These are phyloP conservation scores for Cariama cristata DNA, from an alignment of 2,113 vertebrate species.

Conservation along the genomic window DNA sequence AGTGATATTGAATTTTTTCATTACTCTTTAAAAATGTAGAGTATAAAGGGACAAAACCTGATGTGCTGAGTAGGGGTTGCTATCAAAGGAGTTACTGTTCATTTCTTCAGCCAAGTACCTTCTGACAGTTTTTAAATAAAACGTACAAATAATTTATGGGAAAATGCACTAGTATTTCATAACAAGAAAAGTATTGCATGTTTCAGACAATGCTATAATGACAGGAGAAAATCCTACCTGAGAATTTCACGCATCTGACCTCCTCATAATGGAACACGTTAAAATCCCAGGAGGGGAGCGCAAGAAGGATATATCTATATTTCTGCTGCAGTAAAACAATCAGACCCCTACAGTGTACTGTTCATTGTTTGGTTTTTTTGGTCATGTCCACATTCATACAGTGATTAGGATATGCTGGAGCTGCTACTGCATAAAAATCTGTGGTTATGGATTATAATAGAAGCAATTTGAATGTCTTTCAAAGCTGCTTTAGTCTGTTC, in stretches of 20 bases:
- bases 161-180: background rate
- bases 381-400: background rate
- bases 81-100: background rate
- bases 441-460: background rate
- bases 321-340: background rate
- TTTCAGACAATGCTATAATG: background rate
- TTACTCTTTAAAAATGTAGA: background rate
- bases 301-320: background rate
- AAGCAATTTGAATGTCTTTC: background rate
- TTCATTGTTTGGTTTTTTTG: background rate
- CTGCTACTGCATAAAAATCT: background rate
- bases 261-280: accelerated
- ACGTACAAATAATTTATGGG: background rate
- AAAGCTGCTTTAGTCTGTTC: background rate
- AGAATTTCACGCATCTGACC: background rate
- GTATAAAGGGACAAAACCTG: background rate
- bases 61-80: background rate
- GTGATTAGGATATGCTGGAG: background rate
- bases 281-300: background rate
- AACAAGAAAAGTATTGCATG: background rate
- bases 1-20: background rate
- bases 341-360: background rate
- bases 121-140: background rate
- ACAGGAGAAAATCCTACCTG: background rate
- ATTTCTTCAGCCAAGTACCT: background rate